Percentiles rank a stretch among this genome's conserved stretches.
Evolutionary conservation across 1,140 invertebrate species (phyloP).

Genomic region (Augochlora pura): DNA sequence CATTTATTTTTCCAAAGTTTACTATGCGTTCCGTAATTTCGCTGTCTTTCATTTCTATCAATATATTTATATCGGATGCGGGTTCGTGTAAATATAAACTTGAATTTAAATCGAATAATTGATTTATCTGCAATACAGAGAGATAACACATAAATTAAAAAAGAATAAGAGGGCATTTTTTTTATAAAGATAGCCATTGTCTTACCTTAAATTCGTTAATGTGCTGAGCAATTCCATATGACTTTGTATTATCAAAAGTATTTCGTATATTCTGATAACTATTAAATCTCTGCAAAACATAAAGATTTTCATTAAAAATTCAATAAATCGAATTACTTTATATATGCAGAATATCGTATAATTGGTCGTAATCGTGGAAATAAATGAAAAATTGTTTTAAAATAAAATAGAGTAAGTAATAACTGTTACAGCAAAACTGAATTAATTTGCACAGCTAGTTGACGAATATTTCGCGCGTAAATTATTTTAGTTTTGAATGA

Average conservation of each 20-base stretch:
- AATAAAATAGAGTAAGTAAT: no score
- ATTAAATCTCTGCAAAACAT: constrained; percentile 50
- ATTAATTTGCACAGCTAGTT: no score
- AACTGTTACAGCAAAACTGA: no score
- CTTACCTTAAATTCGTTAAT: constrained; percentile 80
- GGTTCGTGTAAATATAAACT: constrained; percentile 62
- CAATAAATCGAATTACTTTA: background rate
- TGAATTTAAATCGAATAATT: constrained; percentile 71
- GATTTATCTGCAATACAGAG: constrained; percentile 64
- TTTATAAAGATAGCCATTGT: background rate
- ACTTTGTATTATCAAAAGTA: constrained; percentile 62
- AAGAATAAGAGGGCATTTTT: constrained; percentile 16
- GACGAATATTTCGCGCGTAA: no score
- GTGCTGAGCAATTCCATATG: constrained; percentile 76
- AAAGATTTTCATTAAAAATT: constrained; percentile 48
- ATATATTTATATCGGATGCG: constrained; percentile 57
- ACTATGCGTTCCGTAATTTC: constrained; percentile 58
- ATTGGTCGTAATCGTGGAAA: no score
- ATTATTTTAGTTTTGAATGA: no score
- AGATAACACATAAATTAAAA: constrained; percentile 21
- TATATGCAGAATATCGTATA: no score
- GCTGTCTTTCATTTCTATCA: constrained; percentile 64
- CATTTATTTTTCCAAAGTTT: constrained; percentile 62
- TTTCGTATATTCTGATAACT: background rate
- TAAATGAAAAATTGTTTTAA: no score